A percentile compares a stretch with the other conserved stretches of the same genome.
These are phyloP conservation scores for Stegostoma tigrinum DNA, from an alignment of 2,113 vertebrate species.

Conservation along the genomic window DNA sequence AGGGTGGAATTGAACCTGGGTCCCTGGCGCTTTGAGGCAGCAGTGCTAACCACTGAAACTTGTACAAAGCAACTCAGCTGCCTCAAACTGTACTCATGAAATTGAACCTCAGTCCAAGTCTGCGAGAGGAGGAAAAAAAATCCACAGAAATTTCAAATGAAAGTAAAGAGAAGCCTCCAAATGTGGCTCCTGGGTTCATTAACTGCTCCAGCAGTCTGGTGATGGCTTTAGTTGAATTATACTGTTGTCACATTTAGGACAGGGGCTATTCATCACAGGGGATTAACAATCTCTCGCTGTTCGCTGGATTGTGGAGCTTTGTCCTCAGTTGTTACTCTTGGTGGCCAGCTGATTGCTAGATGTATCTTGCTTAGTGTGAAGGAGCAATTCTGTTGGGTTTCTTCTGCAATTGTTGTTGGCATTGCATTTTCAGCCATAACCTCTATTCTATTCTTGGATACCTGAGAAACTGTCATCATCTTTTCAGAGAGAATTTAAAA, in stretches of 20 bases:
- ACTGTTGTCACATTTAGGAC: not conserved
- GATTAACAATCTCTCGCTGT: not conserved
- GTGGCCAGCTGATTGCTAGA: not conserved
- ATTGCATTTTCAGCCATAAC: not conserved
- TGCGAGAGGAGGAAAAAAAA: not conserved
- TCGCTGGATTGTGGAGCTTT: not conserved
- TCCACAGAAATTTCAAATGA: not conserved
- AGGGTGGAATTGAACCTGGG: too few species aligned
- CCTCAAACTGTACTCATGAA: not conserved
- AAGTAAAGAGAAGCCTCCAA: not conserved
- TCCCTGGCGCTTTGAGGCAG: too few species aligned
- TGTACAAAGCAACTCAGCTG: too few species aligned
- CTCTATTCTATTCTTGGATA: not conserved
- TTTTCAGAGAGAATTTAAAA: not conserved
- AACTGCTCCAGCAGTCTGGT: not conserved
- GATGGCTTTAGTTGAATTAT: constrained; percentile 1
- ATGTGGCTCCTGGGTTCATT: not conserved
- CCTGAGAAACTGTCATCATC: not conserved
- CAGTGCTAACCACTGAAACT: too few species aligned
- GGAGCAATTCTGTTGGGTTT: not conserved
- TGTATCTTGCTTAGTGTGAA: not conserved
- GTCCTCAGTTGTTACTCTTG: constrained; percentile 24
- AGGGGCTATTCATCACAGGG: constrained; percentile 4
- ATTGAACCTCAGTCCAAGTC: not conserved
- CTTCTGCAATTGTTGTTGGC: not conserved